Evolutionary conservation across 2,113 vertebrate species (phyloP).

Genomic region (Vulpes lagopus): DNA sequence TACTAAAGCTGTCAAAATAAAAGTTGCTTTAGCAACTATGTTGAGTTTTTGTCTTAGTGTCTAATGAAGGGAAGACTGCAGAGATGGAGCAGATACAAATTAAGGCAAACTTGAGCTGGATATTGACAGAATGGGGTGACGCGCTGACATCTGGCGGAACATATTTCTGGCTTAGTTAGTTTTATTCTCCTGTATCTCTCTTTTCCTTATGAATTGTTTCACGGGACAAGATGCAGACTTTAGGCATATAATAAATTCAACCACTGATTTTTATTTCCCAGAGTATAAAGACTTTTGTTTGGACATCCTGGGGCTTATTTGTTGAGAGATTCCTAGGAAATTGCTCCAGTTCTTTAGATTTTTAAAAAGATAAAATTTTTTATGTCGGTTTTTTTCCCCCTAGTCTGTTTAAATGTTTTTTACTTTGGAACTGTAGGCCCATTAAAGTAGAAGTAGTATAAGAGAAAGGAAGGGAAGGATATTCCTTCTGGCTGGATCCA

Average conservation of each 20-base stretch:
- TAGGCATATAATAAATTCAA: neutral
- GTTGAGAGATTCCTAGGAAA: neutral
- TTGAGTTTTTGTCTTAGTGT: conserved; percentile 24
- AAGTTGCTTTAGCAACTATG: conserved; percentile 34
- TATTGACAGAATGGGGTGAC: neutral
- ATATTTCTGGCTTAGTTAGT: neutral
- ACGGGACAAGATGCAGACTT: neutral
- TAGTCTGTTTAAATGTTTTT: neutral
- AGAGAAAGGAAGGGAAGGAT: neutral
- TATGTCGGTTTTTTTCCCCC: neutral
- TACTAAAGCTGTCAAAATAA: conserved; percentile 67
- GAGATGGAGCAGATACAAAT: neutral
- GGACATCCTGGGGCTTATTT: neutral
- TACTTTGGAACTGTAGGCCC: neutral
- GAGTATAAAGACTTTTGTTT: neutral
- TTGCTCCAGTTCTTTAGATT: neutral
- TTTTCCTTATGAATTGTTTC: neutral
- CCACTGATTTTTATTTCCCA: neutral
- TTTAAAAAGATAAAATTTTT: neutral
- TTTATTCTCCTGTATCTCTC: neutral
- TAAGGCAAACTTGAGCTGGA: neutral
- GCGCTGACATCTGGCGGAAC: neutral
- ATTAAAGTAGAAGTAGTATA: neutral
- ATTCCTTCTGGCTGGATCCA: neutral
- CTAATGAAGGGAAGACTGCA: neutral